Base-by-base conservation (phyloP, 2,888 invertebrate species). In the Glaucopsyche alexis region DNA sequence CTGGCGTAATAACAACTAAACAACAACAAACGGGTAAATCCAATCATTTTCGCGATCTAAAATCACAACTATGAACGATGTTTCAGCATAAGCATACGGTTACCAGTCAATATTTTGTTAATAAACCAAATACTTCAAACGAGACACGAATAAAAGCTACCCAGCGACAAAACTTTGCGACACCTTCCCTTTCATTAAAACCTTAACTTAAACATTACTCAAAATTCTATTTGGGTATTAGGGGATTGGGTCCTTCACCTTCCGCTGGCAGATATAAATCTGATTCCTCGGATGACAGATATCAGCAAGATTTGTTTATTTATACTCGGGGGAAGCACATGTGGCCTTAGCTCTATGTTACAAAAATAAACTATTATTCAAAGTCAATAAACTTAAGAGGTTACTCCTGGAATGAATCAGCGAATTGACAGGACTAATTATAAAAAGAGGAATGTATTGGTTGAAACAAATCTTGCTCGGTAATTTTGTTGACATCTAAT, bases 301-400 rank as follows among this genome's bases (percentile, higher is more conserved):
- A 93, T 91, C 93, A 91, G 92, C 89, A 88, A 91, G 89, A 85
- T 88, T 89, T 88, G 91, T 92, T 91, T 93, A 93, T 93, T 91
- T 92, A 90, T 93, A 91, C 87, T 87, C 80, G 81, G 86, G 89
- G 89, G 89, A 86, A 82, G 86, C 82, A 85, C 90, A 90, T 87
- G 86, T 89, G 92, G 83, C 83, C 82, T 83, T 81, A 83, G 82
- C 85, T 82, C 85, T 82, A 84, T 83, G 85, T 83, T 83, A 88
- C 89, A 79, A 85, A 90, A 91, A 91, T 91, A 89, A 90, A 90
- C 90, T 86, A 86, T 86, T 85, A 85, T 83, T 81, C 83, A 83
- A 83, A 87, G 86, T 85, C 87, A 88, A 90, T 85, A 87, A 82
- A 83, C 79, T 78, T 79, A 76, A 78, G 79, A 79, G 79, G 74